These are phyloP conservation scores for Trididemnum clinides DNA, from an alignment of 23 tunicate genomes.

Conservation along the genomic window DNA sequence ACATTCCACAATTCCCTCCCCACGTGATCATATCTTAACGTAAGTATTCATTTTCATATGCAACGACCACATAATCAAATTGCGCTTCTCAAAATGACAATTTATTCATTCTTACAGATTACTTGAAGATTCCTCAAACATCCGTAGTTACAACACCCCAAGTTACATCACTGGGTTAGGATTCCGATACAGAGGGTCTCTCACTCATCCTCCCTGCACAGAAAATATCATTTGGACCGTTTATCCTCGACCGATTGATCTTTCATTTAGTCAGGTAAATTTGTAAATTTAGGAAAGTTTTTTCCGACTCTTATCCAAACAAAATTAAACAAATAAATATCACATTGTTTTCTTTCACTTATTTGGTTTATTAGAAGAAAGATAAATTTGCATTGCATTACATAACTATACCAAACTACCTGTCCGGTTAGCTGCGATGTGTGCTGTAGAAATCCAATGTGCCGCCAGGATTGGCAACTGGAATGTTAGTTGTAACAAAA, in stretches of 20 bases:
- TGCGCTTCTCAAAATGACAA: too few species aligned
- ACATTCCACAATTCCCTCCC: not conserved
- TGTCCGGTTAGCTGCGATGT: too few species aligned
- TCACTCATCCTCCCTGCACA: constrained; percentile 41
- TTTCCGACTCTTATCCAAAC: too few species aligned
- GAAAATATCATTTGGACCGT: constrained; percentile 44
- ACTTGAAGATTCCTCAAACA: not conserved
- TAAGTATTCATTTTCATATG: not conserved
- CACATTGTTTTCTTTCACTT: too few species aligned
- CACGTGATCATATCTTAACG: not conserved
- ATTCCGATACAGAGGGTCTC: constrained; percentile 31
- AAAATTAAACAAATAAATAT: too few species aligned
- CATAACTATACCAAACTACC: too few species aligned
- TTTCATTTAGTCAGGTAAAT: constrained; percentile 23
- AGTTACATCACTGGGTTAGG: not conserved
- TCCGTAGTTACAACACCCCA: not conserved
- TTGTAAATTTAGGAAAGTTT: not conserved
- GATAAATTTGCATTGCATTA: too few species aligned
- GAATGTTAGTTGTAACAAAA: too few species aligned
- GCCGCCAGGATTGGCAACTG: too few species aligned
- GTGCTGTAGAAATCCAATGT: too few species aligned
- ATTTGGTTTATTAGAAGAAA: too few species aligned
- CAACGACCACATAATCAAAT: too few species aligned
- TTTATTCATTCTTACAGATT: not conserved
- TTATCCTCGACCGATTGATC: not conserved